Percentiles rank a stretch among this genome's conserved stretches.
phyloP scores from a whole-genome alignment of 2,888 invertebrate genomes.

The Conops quadrifasciatus region DNA sequence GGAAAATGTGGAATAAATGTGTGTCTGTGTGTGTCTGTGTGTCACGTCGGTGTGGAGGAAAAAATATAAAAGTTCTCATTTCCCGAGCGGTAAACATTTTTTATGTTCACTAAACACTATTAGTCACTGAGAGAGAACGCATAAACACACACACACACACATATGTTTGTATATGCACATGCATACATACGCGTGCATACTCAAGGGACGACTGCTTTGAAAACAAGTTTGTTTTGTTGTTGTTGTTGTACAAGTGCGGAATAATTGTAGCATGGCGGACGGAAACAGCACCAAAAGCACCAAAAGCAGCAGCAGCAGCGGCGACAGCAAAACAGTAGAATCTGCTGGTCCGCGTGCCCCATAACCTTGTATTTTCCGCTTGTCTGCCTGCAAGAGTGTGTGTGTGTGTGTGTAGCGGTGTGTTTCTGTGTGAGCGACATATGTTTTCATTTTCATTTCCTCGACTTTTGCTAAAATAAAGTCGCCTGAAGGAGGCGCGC shows the following conservation, averaged over 20 bases:
- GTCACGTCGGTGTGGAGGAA: neutral
- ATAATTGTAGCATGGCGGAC: conserved; percentile 25
- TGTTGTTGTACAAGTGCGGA: conserved; percentile 13
- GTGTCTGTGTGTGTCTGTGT: no score
- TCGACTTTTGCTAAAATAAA: conserved; percentile 21
- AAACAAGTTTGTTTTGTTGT: neutral
- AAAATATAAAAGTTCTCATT: conserved; percentile 34
- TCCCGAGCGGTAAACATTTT: conserved; percentile 34
- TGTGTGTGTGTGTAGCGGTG: conserved; percentile 20
- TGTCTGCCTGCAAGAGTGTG: neutral
- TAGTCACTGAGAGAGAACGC: conserved; percentile 38
- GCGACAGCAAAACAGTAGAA: conserved; percentile 11
- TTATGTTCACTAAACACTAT: conserved; percentile 42
- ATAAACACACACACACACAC: conserved; percentile 36
- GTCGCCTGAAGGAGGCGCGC: neutral
- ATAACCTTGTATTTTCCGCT: conserved; percentile 9
- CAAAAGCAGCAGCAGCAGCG: conserved; percentile 3
- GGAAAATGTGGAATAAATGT: no score
- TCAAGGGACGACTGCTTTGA: no score
- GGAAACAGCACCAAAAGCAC: neutral
- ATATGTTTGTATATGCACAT: neutral
- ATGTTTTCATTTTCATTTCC: conserved; percentile 13
- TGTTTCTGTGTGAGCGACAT: neutral
- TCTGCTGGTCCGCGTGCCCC: conserved; percentile 27
- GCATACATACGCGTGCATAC: no score